Percentiles rank a stretch among this genome's conserved stretches.
phyloP scores from a whole-genome alignment of 1,140 invertebrate species.

The Drusus annulatus region DNA sequence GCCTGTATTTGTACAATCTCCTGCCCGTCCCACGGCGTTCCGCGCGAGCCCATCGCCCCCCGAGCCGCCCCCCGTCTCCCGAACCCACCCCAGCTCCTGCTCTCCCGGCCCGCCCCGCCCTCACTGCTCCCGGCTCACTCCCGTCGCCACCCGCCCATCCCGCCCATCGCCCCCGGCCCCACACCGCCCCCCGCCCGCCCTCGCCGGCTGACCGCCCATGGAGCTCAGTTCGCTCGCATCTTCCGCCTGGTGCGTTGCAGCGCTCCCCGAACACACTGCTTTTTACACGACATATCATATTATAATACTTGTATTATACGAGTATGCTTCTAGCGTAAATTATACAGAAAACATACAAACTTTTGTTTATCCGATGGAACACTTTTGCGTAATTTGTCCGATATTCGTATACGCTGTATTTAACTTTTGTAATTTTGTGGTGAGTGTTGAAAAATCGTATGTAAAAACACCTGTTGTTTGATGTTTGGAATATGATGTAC shows the following conservation, averaged over 20 bases:
- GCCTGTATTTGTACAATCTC: background rate
- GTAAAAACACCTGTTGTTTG: conserved; percentile 30
- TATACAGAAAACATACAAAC: conserved; percentile 1
- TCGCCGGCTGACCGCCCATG: conserved; percentile 13
- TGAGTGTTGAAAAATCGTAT: conserved; percentile 22
- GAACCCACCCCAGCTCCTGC: background rate
- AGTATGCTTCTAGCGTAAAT: conserved; percentile 19
- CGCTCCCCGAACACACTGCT: background rate
- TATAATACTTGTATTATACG: background rate
- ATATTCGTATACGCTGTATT: conserved; percentile 18
- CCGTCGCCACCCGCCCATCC: background rate
- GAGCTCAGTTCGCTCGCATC: conserved; percentile 25
- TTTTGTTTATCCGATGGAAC: background rate
- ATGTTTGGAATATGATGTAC: conserved; percentile 1
- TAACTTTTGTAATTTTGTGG: conserved; percentile 5
- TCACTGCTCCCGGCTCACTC: too few species aligned
- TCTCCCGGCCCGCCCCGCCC: background rate
- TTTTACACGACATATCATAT: conserved; percentile 27
- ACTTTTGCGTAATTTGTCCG: conserved; percentile 3
- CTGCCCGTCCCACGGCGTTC: background rate
- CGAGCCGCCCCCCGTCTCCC: background rate
- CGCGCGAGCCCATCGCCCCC: background rate
- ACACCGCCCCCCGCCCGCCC: background rate
- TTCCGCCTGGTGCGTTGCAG: conserved; percentile 5
- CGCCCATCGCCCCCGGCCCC: background rate